Evolutionary conservation across 2,113 vertebrate species (phyloP), one percentile per base, ranked within the genome.

Genomic region (Solea solea): DNA sequence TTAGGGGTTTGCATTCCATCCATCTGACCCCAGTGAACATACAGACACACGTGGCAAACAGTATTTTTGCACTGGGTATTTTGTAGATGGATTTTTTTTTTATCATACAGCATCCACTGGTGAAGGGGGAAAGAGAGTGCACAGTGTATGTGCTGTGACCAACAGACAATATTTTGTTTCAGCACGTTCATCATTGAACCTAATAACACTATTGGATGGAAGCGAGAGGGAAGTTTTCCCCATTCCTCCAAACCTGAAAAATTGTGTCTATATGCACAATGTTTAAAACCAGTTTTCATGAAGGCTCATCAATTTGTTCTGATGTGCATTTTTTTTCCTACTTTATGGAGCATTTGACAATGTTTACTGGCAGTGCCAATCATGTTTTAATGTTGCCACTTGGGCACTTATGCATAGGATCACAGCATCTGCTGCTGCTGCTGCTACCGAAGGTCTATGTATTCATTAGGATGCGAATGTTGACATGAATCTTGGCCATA

Each of bases 301-400:
- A 50, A 44, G 62, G 45, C 62, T 48, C 0, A 49, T 64, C 72
- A 70, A 59, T 68, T 72, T 56, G 48, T 53, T 76, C 56, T 64
- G 46, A 69, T 51, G 28, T 64, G 65, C 59, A 68, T 81, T 75
- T 64, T 46, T 84, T 84, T 82, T 78, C 65, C 8, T 45, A 78
- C 49, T 76, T 86, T 83, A 71, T 76, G 79, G 46, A 78, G 72
- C 74, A 69, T 74, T 77, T 80, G 69, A 86, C 71, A 77, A 80
- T 21, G 59, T 42, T 81, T 59, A 63, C 46, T 54, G 60, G 44
- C 65, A 64, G 39, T 61, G 60, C 58, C 65, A 78, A 65, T 59
- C 63, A 54, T 63, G 51, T 55, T 76, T 76, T 84, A 80, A 76
- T 80, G 60, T 68, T 75, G 80, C 63, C 70, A 78, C 81, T 79